A percentile compares a stretch with the other conserved stretches of the same genome.
Evolutionary conservation across 2,113 vertebrate species (phyloP).

Genomic region (Sorex araneus): DNA sequence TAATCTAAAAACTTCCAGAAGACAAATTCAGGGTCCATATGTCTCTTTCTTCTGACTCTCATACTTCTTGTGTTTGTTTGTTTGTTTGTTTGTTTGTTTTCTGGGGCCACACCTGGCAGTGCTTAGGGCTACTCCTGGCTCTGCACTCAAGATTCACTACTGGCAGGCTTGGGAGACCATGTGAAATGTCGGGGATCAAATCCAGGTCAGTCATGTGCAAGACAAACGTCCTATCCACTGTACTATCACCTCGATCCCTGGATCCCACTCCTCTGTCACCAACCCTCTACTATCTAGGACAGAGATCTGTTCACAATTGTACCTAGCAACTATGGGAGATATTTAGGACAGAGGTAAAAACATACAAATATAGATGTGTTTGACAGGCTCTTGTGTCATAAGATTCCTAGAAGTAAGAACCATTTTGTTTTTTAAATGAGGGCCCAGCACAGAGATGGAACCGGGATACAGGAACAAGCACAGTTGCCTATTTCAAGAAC

Average conservation of each 20-base stretch:
- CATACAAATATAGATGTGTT: not conserved
- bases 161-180: too few species aligned
- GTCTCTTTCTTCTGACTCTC: conserved; percentile 17
- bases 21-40: conserved; percentile 6
- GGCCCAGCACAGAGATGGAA: too few species aligned
- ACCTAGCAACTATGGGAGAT: conserved; percentile 39
- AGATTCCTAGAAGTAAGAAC: conserved; percentile 68
- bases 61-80: not conserved
- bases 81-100: too few species aligned
- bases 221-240: too few species aligned
- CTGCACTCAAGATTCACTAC: too few species aligned
- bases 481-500: conserved; percentile 66
- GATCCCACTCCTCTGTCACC: not conserved
- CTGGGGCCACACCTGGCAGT: too few species aligned
- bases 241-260: too few species aligned
- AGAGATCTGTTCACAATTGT: conserved; percentile 21
- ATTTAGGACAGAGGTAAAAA: conserved; percentile 46
- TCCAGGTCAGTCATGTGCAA: too few species aligned
- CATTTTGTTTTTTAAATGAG: not conserved
- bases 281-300: conserved; percentile 25
- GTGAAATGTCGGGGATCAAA: too few species aligned
- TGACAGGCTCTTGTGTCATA: not conserved
- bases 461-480: conserved; percentile 40
- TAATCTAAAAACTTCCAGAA: conserved; percentile 55
- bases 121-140: too few species aligned